These are phyloP conservation scores for Andrena fulva DNA, from an alignment of 2,888 invertebrate species.

Conservation along the genomic window DNA sequence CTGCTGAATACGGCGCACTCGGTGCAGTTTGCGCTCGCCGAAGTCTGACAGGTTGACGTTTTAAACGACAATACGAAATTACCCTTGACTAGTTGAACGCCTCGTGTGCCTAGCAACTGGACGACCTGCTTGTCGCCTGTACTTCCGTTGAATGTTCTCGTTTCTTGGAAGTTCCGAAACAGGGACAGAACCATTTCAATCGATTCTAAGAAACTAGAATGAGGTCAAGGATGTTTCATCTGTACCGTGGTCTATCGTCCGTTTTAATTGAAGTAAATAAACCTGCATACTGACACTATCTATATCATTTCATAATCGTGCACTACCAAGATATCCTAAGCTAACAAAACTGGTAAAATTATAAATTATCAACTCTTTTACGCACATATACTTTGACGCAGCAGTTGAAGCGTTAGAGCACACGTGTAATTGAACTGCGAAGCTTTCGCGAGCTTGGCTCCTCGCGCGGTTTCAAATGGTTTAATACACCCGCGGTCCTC, in stretches of 20 bases:
- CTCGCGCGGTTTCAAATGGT: neutral
- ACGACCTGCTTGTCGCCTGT: conserved; percentile 6
- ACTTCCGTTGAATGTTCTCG: conserved; percentile 18
- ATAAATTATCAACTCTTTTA: too few species aligned
- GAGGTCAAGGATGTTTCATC: conserved; percentile 16
- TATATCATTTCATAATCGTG: neutral
- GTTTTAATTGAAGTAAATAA: conserved; percentile 18
- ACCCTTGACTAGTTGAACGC: conserved; percentile 15
- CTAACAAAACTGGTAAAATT: too few species aligned
- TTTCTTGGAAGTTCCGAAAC: conserved; percentile 16
- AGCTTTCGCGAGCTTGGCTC: neutral
- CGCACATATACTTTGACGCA: too few species aligned
- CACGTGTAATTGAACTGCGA: too few species aligned
- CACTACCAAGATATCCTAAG: too few species aligned
- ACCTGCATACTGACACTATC: neutral
- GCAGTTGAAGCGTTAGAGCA: too few species aligned
- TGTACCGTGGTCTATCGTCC: conserved; percentile 8
- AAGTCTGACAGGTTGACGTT: conserved; percentile 35
- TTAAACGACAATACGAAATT: conserved; percentile 35
- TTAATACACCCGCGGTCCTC: neutral
- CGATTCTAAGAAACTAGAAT: conserved; percentile 4
- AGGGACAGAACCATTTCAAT: conserved; percentile 16
- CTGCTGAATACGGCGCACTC: neutral
- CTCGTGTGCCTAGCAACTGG: neutral
- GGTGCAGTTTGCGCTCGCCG: neutral